Evolutionary conservation across 2,797 vertebrate species (phyloP).

Genomic region (Trichosurus vulpecula): DNA sequence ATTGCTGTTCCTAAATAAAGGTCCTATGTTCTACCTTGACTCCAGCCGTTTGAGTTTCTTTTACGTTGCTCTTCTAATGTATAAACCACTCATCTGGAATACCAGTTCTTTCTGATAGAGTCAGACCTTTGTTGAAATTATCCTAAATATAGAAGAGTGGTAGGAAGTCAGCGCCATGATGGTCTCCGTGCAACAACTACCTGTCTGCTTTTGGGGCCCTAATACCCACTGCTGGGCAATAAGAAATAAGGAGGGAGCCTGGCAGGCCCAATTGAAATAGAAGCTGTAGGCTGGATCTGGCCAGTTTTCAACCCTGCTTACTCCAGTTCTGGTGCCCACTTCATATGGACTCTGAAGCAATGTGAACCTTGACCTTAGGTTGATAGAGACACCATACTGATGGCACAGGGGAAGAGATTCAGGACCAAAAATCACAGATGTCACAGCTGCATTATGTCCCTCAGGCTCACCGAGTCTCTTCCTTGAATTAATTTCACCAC

Average conservation of each 20-base stretch:
- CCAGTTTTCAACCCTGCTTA: neutral
- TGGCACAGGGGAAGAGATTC: neutral
- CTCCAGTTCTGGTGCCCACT: neutral
- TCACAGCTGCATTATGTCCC: neutral
- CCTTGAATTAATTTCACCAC: neutral
- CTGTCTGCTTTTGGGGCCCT: neutral
- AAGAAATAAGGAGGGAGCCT: neutral
- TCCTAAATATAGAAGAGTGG: slow-evolving; percentile 27
- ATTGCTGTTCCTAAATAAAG: slow-evolving; percentile 46
- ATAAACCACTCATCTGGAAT: slow-evolving; percentile 2
- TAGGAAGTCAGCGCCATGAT: slow-evolving; percentile 5
- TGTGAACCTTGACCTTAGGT: neutral
- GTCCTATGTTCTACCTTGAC: slow-evolving; percentile 12
- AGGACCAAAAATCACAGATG: neutral
- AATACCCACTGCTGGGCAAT: neutral
- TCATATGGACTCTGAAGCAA: neutral
- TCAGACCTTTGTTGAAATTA: neutral
- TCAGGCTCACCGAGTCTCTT: neutral
- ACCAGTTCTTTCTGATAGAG: slow-evolving; percentile 16
- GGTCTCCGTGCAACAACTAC: neutral
- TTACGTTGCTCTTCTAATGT: neutral
- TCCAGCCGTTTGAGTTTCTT: slow-evolving; percentile 8
- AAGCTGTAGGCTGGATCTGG: neutral
- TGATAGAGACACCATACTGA: neutral
- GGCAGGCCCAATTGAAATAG: neutral